These are phyloP conservation scores for Sus cebifrons DNA, from an alignment of 2,797 vertebrate genomes.

Conservation along the genomic window DNA sequence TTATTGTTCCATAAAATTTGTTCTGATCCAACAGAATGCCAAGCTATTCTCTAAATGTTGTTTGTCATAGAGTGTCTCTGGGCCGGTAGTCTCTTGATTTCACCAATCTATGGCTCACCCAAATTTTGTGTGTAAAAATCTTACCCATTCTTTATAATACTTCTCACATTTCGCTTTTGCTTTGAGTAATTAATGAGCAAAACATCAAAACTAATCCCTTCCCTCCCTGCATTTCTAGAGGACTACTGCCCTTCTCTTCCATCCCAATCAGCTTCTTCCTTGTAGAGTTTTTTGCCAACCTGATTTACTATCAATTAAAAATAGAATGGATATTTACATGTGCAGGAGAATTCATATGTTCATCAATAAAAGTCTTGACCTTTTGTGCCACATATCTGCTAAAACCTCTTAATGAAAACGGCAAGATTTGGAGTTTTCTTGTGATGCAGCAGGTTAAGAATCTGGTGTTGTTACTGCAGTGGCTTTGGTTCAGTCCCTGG, in stretches of 20 bases:
- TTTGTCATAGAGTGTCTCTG: neutral
- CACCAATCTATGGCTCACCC: neutral
- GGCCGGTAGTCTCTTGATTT: neutral
- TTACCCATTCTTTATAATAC: neutral
- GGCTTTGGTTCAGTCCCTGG: too few species aligned
- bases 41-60: neutral
- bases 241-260: neutral
- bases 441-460: too few species aligned
- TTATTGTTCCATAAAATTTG: neutral
- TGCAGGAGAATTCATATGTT: neutral
- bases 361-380: neutral
- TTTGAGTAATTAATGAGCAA: neutral
- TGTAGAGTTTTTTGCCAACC: neutral
- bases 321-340: neutral
- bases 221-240: neutral
- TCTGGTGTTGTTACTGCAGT: too few species aligned
- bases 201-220: neutral
- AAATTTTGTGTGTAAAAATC: neutral
- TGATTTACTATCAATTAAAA: neutral
- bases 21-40: neutral
- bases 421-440: neutral
- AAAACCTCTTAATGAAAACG: neutral
- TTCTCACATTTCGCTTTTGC: neutral
- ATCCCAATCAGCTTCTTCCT: neutral
- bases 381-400: slow-evolving; percentile 31